These are phyloP conservation scores for Drosophila obscura DNA, from an alignment of 1,140 invertebrate species.

Conservation along the genomic window DNA sequence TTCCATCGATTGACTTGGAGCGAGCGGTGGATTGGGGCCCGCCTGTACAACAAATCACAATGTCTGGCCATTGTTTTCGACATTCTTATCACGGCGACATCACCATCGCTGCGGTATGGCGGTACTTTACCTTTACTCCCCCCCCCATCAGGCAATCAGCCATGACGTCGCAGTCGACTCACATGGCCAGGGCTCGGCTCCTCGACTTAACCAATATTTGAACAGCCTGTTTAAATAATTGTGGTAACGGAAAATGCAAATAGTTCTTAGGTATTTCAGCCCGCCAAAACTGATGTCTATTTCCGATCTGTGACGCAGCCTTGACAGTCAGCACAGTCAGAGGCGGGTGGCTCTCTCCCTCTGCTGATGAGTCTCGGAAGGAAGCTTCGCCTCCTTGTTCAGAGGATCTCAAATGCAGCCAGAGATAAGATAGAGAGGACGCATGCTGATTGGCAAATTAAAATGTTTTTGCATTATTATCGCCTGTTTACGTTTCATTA, in stretches of 20 bases:
- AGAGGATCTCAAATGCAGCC: neutral
- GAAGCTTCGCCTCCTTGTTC: too few species aligned
- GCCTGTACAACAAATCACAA: constrained; percentile 36
- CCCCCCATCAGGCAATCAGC: constrained; percentile 29
- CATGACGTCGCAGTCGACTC: constrained; percentile 42
- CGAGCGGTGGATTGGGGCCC: constrained; percentile 7
- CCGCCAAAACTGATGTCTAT: constrained; percentile 57
- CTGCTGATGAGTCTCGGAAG: too few species aligned
- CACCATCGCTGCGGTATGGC: neutral
- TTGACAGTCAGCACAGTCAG: neutral
- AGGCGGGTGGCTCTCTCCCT: too few species aligned
- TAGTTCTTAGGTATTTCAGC: constrained; percentile 34
- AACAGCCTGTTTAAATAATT: constrained; percentile 72
- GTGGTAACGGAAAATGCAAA: constrained; percentile 65
- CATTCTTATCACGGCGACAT: constrained; percentile 19
- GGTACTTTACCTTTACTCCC: constrained; percentile 39
- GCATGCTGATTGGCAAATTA: constrained; percentile 11
- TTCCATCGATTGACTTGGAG: constrained; percentile 60
- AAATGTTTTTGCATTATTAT: constrained; percentile 46
- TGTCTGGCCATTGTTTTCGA: constrained; percentile 41
- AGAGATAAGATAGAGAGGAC: neutral
- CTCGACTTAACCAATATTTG: constrained; percentile 61
- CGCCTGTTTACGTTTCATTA: constrained; percentile 72
- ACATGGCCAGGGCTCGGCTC: constrained; percentile 29
- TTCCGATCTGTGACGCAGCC: constrained; percentile 59